Percentiles rank a stretch among this genome's conserved stretches.
phyloP scores from a whole-genome alignment of 2,888 invertebrate species.

The Thelaira solivaga region DNA sequence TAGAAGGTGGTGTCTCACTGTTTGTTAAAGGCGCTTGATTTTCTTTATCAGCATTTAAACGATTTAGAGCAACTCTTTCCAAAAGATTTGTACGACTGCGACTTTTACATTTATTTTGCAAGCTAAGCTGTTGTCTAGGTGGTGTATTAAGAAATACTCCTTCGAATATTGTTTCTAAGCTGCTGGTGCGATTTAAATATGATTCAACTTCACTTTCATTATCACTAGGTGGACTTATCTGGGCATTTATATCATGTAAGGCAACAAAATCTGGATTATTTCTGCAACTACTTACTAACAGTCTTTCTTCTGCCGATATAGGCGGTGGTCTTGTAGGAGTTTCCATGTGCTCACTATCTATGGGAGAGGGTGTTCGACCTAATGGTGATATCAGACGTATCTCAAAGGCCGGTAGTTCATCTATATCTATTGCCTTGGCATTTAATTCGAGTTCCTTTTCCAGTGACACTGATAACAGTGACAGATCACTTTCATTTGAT shows the following conservation, averaged over 20 bases:
- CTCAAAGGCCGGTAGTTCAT: constrained; percentile 74
- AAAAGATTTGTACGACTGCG: constrained; percentile 67
- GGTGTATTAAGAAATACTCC: constrained; percentile 75
- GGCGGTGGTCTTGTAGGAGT: constrained; percentile 60
- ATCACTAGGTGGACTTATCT: constrained; percentile 73
- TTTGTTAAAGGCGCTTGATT: constrained; percentile 66
- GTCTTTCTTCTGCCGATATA: constrained; percentile 20
- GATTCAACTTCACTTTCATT: constrained; percentile 41
- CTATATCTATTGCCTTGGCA: constrained; percentile 64
- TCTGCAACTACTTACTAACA: constrained; percentile 48
- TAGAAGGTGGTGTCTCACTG: constrained; percentile 1
- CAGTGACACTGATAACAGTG: constrained; percentile 69
- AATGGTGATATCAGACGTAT: constrained; percentile 73
- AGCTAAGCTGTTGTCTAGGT: constrained; percentile 65
- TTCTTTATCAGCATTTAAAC: constrained; percentile 68
- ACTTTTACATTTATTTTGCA: constrained; percentile 33
- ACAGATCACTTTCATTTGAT: constrained; percentile 73
- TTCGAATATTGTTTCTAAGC: constrained; percentile 75
- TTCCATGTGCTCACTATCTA: constrained; percentile 66
- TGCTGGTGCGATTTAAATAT: constrained; percentile 65
- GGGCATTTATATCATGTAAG: constrained; percentile 74
- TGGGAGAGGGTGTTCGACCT: constrained; percentile 74
- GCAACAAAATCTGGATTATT: constrained; percentile 72
- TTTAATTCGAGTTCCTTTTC: constrained; percentile 68
- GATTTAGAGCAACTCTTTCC: constrained; percentile 70